Percentiles rank a stretch among this genome's conserved stretches.
Conservation (phyloP, 1,140 invertebrate genomes). For the Limonius californicus region DNA sequence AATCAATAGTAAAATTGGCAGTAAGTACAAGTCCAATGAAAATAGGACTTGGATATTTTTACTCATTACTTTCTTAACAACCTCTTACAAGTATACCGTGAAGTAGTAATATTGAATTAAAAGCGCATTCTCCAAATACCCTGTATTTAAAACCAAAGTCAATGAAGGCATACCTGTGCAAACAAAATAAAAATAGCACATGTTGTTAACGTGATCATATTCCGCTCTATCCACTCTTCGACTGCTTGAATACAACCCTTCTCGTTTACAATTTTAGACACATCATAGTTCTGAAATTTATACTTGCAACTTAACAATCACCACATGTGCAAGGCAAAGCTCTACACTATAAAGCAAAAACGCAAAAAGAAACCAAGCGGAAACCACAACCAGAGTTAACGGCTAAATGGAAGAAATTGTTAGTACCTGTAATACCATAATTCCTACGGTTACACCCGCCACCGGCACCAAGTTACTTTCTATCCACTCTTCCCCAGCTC, state of each 20-base stretch:
- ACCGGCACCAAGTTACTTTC: conserved; percentile 87
- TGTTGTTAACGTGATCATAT: conserved; percentile 87
- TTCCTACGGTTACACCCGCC: conserved; percentile 74
- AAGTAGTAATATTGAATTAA: too few species aligned
- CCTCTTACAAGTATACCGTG: too few species aligned
- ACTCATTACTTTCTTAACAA: too few species aligned
- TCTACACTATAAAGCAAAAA: too few species aligned
- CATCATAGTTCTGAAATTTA: conserved; percentile 60
- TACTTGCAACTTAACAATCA: neutral
- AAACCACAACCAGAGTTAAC: conserved; percentile 16
- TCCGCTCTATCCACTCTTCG: conserved; percentile 92
- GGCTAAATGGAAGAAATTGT: neutral
- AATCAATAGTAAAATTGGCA: too few species aligned
- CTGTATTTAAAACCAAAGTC: conserved; percentile 34
- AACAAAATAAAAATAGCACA: conserved; percentile 80
- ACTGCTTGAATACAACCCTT: conserved; percentile 89
- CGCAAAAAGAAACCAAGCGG: conserved; percentile 37
- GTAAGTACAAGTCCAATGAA: too few species aligned
- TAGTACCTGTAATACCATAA: conserved; percentile 79
- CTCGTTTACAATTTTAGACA: conserved; percentile 83
- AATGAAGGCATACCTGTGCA: conserved; percentile 74
- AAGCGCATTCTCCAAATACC: too few species aligned
- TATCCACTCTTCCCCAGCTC: conserved; percentile 91
- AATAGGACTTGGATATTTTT: too few species aligned
- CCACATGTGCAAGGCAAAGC: conserved; percentile 49